Base-by-base conservation (phyloP, 2,888 invertebrate species). In the Eustalomyia histrio region DNA sequence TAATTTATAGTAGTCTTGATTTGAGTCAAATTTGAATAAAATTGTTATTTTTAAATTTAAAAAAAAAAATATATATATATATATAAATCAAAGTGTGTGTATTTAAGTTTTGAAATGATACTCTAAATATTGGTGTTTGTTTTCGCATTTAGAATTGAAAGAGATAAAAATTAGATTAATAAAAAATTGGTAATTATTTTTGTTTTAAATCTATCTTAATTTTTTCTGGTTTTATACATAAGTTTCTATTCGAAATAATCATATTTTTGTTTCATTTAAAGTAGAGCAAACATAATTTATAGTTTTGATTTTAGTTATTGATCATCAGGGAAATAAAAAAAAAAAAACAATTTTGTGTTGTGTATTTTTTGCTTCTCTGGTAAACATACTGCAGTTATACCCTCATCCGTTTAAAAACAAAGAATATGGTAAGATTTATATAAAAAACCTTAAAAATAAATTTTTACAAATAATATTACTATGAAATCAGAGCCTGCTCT, bases 211-310 rank as follows among this genome's bases (percentile, higher is more conserved):
- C n/a, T 33, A 8, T 58, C 29, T 16, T 33, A 4, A 29, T 29
- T 50, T 10, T 29, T 71, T 53, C 39, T 71, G 39, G 16, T 52
- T 47, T 14, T 17, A n/a, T n/a, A 17, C 60, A 67, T 55, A 65
- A 57, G 61, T 72, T 76, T 80, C 52, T 76, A 76, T 72, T 80
- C 58, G 75, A 67, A 68, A 33, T 71, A 35, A 67, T 67, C 24
- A 67, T 55, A 24, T 43, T 43, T 63, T 29, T 6, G 33, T 7
- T 29, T 33, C 18, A 71, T 29, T 57, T 61, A 39, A 50, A 14
- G 39, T 39, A n/a, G 57, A 24, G 8, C 16, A 24, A 57, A 67
- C n/a, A 29, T 6, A 29, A 29, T 29, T 29, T 6, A 6, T 29
- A 29, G 4, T 21, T 21, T 21, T 3, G 21, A 21, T 29, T 29